A percentile compares a stretch with the other conserved stretches of the same genome.
These are phyloP conservation scores for Nycticryphes semicollaris DNA, from an alignment of 2,113 vertebrate species.

Conservation along the genomic window DNA sequence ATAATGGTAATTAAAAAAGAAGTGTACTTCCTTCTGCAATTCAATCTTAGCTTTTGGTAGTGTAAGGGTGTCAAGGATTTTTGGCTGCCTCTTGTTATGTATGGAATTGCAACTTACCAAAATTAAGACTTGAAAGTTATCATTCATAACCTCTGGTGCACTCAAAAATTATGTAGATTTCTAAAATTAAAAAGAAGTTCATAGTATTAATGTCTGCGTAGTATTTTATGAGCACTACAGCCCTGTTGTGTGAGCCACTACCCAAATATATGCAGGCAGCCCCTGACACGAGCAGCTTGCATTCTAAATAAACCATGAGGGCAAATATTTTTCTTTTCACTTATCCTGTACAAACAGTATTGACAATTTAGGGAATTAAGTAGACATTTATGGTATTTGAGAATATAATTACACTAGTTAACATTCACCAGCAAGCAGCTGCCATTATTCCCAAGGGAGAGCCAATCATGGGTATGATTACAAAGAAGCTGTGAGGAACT, in stretches of 20 bases:
- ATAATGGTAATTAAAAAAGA: background rate
- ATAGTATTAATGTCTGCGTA: background rate
- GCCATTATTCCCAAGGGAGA: conserved; percentile 35
- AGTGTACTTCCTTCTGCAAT: background rate
- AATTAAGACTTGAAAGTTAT: background rate
- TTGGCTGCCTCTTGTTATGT: background rate
- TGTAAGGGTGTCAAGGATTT: background rate
- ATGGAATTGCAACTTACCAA: background rate
- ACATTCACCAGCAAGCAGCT: conserved; percentile 27
- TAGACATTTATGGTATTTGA: conserved; percentile 38
- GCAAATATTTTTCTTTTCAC: conserved; percentile 51
- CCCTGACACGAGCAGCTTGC: background rate
- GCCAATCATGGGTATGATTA: background rate
- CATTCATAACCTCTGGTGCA: background rate
- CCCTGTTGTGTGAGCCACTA: background rate
- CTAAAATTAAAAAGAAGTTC: background rate
- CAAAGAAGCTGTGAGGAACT: conserved; percentile 10
- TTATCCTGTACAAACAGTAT: conserved; percentile 38
- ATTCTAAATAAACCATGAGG: background rate
- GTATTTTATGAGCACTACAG: background rate
- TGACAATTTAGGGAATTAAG: conserved; percentile 46
- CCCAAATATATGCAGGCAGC: background rate
- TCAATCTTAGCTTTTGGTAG: background rate
- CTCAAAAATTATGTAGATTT: background rate
- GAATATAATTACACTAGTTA: conserved; percentile 44